These are phyloP conservation scores for Pachycephus smyrnensis DNA, from an alignment of 2,888 invertebrate genomes.

Conservation along the genomic window DNA sequence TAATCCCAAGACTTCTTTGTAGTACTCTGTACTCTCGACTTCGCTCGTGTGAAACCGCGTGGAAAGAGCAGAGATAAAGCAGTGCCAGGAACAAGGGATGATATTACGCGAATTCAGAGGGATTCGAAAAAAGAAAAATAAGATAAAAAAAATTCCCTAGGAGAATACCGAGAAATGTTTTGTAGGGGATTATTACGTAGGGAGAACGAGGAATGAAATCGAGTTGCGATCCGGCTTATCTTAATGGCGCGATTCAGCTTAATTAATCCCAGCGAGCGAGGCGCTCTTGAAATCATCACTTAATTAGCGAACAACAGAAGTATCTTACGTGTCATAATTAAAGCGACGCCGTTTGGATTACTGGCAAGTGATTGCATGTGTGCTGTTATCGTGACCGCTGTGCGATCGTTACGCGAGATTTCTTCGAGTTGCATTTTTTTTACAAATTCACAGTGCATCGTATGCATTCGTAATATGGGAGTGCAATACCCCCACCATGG, in stretches of 20 bases:
- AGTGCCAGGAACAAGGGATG: not conserved
- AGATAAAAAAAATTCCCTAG: constrained; percentile 16
- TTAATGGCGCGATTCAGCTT: constrained; percentile 49
- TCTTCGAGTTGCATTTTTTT: not conserved
- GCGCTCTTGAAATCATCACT: constrained; percentile 53
- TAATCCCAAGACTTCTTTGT: not conserved
- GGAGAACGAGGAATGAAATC: constrained; percentile 16
- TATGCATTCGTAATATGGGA: not conserved
- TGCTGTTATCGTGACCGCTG: not conserved
- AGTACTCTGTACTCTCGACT: not conserved
- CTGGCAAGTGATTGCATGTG: constrained; percentile 43
- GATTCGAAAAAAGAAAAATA: constrained; percentile 14
- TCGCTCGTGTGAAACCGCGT: not conserved
- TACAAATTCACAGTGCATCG: not conserved
- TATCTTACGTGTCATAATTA: constrained; percentile 61
- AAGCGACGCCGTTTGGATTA: constrained; percentile 45
- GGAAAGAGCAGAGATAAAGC: not conserved
- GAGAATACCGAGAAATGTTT: constrained; percentile 11
- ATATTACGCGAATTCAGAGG: constrained; percentile 5
- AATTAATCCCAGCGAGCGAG: constrained; percentile 49
- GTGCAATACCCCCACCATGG: no score
- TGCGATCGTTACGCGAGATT: not conserved
- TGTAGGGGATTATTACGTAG: not conserved
- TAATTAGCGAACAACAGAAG: constrained; percentile 61
- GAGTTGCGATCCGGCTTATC: constrained; percentile 37